Conservation (phyloP, 2,888 invertebrate genomes). For the Apomyelois bistriatella region DNA sequence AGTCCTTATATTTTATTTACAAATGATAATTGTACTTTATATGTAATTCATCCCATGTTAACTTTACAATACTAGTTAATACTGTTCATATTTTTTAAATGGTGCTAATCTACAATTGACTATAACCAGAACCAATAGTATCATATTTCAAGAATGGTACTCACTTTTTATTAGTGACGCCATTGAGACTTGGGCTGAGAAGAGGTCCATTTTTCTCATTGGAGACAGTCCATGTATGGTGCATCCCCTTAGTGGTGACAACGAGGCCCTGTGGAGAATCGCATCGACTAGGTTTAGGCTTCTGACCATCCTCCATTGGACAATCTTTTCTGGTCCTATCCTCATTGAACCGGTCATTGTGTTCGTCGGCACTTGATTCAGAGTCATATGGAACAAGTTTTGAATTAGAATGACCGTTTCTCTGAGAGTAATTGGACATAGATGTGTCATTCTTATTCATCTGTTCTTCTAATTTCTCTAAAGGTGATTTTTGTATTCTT, state of each 20-base stretch:
- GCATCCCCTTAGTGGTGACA: conserved; percentile 61
- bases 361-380: conserved; percentile 76
- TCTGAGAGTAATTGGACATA: conserved; percentile 37
- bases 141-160: conserved; percentile 15
- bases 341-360: conserved; percentile 32
- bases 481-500: conserved; percentile 58
- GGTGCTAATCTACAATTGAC: no score
- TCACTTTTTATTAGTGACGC: conserved; percentile 70
- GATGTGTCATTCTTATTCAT: conserved; percentile 60
- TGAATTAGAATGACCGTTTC: conserved; percentile 49
- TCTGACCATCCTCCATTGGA: conserved; percentile 32
- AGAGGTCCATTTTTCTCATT: conserved; percentile 60
- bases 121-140: no score
- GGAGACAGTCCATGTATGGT: conserved; percentile 69
- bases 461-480: conserved; percentile 69
- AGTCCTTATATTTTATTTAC: no score
- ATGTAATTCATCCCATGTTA: no score
- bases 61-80: no score
- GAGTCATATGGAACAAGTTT: conserved; percentile 81
- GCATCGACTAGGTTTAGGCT: conserved; percentile 55
- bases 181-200: conserved; percentile 71
- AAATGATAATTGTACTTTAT: no score
- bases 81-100: no score
- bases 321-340: conserved; percentile 27
- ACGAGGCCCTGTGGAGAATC: conserved; percentile 52